Conservation (phyloP, 2,113 vertebrate genomes). For the Struthidea cinerea region DNA sequence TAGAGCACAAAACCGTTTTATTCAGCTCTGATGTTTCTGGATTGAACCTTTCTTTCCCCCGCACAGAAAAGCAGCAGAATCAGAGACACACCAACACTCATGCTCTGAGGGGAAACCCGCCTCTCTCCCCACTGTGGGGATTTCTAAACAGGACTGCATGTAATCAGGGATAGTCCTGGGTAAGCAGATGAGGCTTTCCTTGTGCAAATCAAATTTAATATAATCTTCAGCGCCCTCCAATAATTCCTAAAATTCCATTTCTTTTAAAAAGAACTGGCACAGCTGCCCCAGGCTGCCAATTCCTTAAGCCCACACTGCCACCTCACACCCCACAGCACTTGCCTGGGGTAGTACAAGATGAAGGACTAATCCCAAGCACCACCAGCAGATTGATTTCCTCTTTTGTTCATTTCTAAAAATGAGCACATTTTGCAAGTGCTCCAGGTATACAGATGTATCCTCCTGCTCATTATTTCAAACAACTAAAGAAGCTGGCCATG, state of each 20-base stretch:
- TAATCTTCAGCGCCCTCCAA: neutral
- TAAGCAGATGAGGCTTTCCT: neutral
- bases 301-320: neutral
- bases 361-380: neutral
- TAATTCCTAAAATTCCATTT: neutral
- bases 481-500: neutral
- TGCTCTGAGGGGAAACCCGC: neutral
- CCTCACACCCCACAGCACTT: neutral
- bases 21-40: neutral
- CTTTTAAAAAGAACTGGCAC: neutral
- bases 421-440: neutral
- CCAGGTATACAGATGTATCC: neutral
- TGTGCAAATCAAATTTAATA: neutral
- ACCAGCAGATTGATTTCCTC: neutral
- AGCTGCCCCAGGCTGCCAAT: neutral
- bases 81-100: neutral
- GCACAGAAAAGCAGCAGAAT: neutral
- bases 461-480: neutral
- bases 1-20: neutral
- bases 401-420: neutral
- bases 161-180: neutral
- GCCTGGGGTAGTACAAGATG: fast-evolving
- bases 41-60: neutral
- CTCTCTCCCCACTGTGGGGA: neutral
- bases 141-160: neutral